These are phyloP conservation scores for Perognathus longimembris DNA, from an alignment of 2,113 vertebrate species.

Conservation along the genomic window DNA sequence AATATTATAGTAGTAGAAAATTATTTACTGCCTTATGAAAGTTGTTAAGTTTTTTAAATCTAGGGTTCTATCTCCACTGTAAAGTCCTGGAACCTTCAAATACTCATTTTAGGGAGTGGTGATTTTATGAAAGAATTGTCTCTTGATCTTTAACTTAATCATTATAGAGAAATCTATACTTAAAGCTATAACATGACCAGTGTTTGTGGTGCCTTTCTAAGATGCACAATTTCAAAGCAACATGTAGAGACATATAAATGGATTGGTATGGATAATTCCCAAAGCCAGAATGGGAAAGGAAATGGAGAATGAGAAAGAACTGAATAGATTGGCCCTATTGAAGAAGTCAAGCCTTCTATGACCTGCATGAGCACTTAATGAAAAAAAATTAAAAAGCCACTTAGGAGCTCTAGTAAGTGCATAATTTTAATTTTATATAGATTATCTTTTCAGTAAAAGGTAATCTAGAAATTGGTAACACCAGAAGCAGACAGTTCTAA, in stretches of 20 bases:
- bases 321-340: not conserved
- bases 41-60: not conserved
- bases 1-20: slow-evolving; percentile 2
- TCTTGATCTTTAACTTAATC: not conserved
- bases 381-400: not conserved
- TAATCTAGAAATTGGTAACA: not conserved
- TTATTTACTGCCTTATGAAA: not conserved
- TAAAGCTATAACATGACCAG: not conserved
- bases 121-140: not conserved
- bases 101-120: not conserved
- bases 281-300: not conserved
- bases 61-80: not conserved
- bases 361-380: not conserved
- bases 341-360: not conserved
- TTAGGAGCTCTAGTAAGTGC: not conserved
- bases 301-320: not conserved
- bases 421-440: slow-evolving; percentile 36
- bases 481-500: not conserved
- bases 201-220: not conserved
- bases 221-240: not conserved
- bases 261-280: not conserved
- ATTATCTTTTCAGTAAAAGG: not conserved
- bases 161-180: not conserved
- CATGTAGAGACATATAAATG: not conserved
- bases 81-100: not conserved